Evolutionary conservation across 2,113 vertebrate species (phyloP), one percentile per base, ranked within the genome.

Genomic region (Siniperca knerii): DNA sequence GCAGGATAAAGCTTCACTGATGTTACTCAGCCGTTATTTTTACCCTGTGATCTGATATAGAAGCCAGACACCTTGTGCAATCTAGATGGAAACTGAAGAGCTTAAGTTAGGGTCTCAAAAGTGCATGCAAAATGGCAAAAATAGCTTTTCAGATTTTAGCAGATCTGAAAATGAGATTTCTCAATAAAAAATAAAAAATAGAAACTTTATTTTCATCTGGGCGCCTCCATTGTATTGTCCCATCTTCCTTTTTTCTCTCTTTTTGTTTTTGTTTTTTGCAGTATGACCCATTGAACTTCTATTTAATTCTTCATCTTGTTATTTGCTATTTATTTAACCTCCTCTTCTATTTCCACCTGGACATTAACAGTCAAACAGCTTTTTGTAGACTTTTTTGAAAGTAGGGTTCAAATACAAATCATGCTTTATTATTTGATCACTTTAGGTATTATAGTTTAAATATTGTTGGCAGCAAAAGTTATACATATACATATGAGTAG

Each of bases 11-110:
- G 20, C 20, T 69, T 70, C 69, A 57, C 21, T 68, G 35, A 62
- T 57, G 21, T 64, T 78, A 48, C 57, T 54, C 48, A 57, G 57
- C 23, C 60, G n/a, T 65, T 11, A 16, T 50, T 48, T 76, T 57
- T 65, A 23, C 65, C 58, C 70, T 4, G 52, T 65, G 29, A 64
- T 57, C 50, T 50, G 29, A 71, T 54, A 54, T 7, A 23, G 60
- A 58, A 35, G 54, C 48, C 25, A 7, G 21, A 44, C 50, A 54
- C 48, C 12, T 64, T 46, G 61, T 67, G n/a, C 44, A 18, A 9
- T 37, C 35, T 37, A 37, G 35, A 37, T 37, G 35, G 35, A 37
- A 4, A 64, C 16, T 33, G 42, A 21, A 6, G 37, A 33, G 48
- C 23, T 44, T 6, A 42, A 42, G 46, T 48, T 64, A n/a, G 20